Evolutionary conservation across 2,113 vertebrate species (phyloP).

Genomic region (Gadus macrocephalus): DNA sequence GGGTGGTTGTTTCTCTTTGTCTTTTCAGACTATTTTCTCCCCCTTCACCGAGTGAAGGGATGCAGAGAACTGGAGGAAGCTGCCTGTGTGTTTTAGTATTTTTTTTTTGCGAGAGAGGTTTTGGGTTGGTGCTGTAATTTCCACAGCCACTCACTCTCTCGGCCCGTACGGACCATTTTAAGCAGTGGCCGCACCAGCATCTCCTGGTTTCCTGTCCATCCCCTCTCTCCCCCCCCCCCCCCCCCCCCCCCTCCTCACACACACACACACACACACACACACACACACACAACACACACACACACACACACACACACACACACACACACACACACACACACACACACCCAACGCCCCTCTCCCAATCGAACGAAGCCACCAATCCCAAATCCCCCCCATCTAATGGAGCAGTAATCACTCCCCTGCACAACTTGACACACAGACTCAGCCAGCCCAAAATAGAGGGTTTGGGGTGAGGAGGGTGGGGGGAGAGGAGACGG

Average conservation of each 20-base stretch:
- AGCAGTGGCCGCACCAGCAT: slow-evolving; percentile 66
- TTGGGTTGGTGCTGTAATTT: slow-evolving; percentile 63
- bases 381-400: slow-evolving; percentile 36
- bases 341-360: not conserved
- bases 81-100: slow-evolving; percentile 16
- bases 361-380: too few relatives aligned
- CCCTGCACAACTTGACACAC: slow-evolving; percentile 75
- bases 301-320: too few relatives aligned
- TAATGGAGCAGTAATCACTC: slow-evolving; percentile 74
- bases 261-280: not conserved
- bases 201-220: slow-evolving; percentile 60
- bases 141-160: slow-evolving; percentile 59
- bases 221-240: not conserved
- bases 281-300: not conserved
- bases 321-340: not conserved
- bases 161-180: slow-evolving; percentile 68
- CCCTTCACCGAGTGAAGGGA: slow-evolving; percentile 57
- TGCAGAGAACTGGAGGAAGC: slow-evolving; percentile 45
- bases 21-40: slow-evolving; percentile 38
- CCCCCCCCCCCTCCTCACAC: not conserved
- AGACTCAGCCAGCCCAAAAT: slow-evolving; percentile 68
- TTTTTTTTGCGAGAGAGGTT: slow-evolving; percentile 40
- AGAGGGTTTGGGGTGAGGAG: slow-evolving; percentile 59
- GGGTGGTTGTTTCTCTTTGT: slow-evolving; percentile 41
- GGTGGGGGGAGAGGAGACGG: slow-evolving; percentile 47